Conservation (phyloP, 2,888 invertebrate species). For the Phaonia tiefii region DNA sequence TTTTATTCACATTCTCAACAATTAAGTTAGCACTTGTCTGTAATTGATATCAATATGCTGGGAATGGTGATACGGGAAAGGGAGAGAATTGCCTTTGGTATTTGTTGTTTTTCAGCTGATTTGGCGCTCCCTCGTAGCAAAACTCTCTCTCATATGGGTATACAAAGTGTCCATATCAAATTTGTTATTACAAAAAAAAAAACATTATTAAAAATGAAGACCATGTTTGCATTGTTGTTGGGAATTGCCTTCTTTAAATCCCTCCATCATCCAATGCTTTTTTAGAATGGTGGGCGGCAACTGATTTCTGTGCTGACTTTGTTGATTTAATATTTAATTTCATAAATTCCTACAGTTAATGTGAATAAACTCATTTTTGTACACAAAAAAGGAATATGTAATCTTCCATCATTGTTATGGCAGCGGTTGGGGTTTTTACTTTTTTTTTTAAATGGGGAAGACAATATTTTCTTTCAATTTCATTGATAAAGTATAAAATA, state of each 20-base stretch:
- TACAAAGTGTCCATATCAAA: slow-evolving; percentile 1
- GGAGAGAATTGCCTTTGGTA: not conserved
- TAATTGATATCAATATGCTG: slow-evolving; percentile 25
- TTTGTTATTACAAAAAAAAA: not conserved
- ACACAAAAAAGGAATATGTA: no score
- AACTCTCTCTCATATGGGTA: no score
- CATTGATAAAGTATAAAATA: no score
- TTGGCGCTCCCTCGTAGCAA: no score
- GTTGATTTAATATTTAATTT: not conserved
- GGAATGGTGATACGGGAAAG: not conserved
- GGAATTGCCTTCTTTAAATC: no score
- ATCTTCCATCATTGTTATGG: no score
- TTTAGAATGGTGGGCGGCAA: slow-evolving; percentile 25
- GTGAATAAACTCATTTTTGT: no score
- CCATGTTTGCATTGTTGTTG: not conserved
- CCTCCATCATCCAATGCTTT: not conserved
- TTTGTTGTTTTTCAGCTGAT: not conserved
- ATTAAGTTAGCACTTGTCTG: slow-evolving; percentile 52
- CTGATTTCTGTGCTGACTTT: slow-evolving; percentile 18
- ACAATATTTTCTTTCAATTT: no score
- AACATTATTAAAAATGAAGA: not conserved
- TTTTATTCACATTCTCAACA: slow-evolving; percentile 40
- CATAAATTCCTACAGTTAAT: slow-evolving; percentile 8
- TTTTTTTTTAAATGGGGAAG: no score
- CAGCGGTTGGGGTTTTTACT: not conserved